A percentile compares a stretch with the other conserved stretches of the same genome.
These are phyloP conservation scores for Melanophora roralis DNA, from an alignment of 2,888 invertebrate genomes.

Conservation along the genomic window DNA sequence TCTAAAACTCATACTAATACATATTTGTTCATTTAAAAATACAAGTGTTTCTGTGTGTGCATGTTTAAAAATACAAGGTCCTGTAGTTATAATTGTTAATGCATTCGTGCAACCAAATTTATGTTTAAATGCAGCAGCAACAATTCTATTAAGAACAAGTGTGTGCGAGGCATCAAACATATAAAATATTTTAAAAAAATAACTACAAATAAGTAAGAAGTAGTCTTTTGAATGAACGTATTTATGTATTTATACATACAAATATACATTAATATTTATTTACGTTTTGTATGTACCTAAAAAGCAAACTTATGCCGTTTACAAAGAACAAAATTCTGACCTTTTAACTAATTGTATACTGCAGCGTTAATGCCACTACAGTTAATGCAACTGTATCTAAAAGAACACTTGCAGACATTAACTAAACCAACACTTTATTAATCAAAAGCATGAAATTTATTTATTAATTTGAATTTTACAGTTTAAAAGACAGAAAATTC, in stretches of 20 bases:
- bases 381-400: constrained; percentile 18
- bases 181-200: constrained; percentile 15
- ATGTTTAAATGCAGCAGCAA: constrained; percentile 1
- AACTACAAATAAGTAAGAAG: neutral
- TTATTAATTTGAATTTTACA: constrained; percentile 31
- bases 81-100: constrained; percentile 45
- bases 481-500: neutral
- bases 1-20: neutral
- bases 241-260: neutral
- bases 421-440: constrained; percentile 29
- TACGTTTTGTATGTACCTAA: neutral
- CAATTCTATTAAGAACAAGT: constrained; percentile 7
- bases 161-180: neutral
- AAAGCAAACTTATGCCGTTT: constrained; percentile 37
- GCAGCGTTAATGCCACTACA: constrained; percentile 27
- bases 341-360: constrained; percentile 56
- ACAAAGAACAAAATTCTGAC: constrained; percentile 50
- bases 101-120: constrained; percentile 42
- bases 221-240: neutral
- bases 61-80: constrained; percentile 11
- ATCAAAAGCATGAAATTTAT: constrained; percentile 58
- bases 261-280: too few species aligned
- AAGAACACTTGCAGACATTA: neutral
- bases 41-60: neutral
- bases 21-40: too few species aligned